Evolutionary conservation across 2,888 invertebrate genomes (phyloP).

Genomic region (Orchesella flavescens): DNA sequence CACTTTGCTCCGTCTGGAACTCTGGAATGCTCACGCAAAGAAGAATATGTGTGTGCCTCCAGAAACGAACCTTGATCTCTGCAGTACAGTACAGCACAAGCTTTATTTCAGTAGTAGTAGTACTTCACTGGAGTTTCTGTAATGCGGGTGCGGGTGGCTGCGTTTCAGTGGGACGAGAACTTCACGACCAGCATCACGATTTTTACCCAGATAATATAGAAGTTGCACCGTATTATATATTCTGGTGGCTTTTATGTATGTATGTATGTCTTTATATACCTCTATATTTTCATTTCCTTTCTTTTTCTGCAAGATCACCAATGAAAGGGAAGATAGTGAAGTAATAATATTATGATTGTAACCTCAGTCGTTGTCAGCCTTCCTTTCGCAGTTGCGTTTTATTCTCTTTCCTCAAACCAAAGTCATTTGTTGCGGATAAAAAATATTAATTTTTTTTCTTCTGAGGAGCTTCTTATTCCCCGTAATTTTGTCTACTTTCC

Average conservation of each 20-base stretch:
- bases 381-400: background rate
- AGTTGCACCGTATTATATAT: no score
- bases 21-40: constrained; percentile 1
- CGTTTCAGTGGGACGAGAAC: background rate
- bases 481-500: background rate
- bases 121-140: background rate
- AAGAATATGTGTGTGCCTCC: constrained; percentile 1
- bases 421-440: constrained; percentile 55
- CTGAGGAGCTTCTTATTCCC: background rate
- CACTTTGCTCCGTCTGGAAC: background rate
- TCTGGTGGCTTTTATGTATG: background rate
- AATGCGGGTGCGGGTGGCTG: background rate
- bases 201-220: background rate
- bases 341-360: constrained; percentile 60
- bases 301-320: constrained; percentile 41
- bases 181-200: background rate
- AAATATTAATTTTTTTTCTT: constrained; percentile 58
- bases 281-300: constrained; percentile 23
- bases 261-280: background rate
- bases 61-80: constrained; percentile 43
- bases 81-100: background rate
- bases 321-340: constrained; percentile 53
- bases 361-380: constrained; percentile 25
- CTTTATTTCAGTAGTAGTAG: background rate
- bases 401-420: background rate